These are phyloP conservation scores for Agonopterix subpropinquella DNA, from an alignment of 2,888 invertebrate genomes.

Conservation along the genomic window DNA sequence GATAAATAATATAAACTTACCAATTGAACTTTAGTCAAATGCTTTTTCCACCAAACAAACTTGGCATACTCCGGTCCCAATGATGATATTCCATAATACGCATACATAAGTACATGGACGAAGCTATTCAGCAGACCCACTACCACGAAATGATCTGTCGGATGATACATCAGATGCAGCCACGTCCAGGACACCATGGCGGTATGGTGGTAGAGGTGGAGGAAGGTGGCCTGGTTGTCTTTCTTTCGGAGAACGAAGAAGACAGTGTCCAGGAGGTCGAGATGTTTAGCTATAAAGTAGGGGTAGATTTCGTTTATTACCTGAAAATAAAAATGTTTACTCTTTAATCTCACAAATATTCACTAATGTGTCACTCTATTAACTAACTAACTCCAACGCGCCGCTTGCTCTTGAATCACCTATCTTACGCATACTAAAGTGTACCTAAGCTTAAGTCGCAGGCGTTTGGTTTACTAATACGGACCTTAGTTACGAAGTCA, in stretches of 20 bases:
- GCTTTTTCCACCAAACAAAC: constrained; percentile 92
- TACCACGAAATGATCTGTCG: constrained; percentile 86
- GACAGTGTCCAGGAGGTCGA: constrained; percentile 86
- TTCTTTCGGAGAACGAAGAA: constrained; percentile 92
- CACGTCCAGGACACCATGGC: constrained; percentile 86
- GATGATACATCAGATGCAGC: constrained; percentile 83
- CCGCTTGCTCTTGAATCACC: too few species aligned
- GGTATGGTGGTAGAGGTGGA: constrained; percentile 93
- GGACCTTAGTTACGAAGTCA: too few species aligned
- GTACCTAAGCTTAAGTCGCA: too few species aligned
- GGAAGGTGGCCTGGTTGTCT: constrained; percentile 86
- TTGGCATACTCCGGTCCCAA: constrained; percentile 84
- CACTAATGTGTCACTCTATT: too few species aligned
- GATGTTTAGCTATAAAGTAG: constrained; percentile 86
- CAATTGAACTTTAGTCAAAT: constrained; percentile 87
- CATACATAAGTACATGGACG: constrained; percentile 89
- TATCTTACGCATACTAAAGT: too few species aligned
- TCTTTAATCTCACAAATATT: too few species aligned
- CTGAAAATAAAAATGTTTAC: constrained; percentile 29
- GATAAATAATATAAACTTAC: constrained; percentile 57
- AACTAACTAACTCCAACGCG: too few species aligned
- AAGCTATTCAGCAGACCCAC: constrained; percentile 84
- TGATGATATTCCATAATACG: constrained; percentile 85
- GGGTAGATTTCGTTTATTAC: constrained; percentile 71
- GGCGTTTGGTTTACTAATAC: too few species aligned